phyloP scores from a whole-genome alignment of 2,113 vertebrate species.

The Calonectris borealis region DNA sequence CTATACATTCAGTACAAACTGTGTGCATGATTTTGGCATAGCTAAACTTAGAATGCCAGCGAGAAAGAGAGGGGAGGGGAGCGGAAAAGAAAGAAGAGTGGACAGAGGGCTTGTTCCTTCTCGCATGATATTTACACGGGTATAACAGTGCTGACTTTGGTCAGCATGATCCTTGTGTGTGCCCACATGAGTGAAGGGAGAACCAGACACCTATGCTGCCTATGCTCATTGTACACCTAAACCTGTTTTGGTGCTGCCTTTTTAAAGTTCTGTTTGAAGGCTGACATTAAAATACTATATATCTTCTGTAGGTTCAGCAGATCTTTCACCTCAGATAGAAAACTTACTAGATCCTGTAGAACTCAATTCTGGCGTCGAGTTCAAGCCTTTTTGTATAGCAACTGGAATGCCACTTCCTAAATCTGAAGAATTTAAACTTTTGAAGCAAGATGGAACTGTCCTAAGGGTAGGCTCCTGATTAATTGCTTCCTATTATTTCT shows the following conservation, averaged over 20 bases:
- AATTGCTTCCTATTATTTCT: background rate
- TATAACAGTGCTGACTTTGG: background rate
- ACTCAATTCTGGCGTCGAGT: constrained; percentile 75
- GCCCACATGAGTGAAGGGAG: background rate
- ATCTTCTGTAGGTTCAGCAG: constrained; percentile 61
- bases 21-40: background rate
- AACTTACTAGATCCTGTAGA: constrained; percentile 73
- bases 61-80: background rate
- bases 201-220: background rate
- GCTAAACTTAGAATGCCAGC: background rate
- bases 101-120: background rate
- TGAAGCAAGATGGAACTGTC: constrained; percentile 80
- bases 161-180: rapidly evolving
- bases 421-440: constrained; percentile 80
- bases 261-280: background rate
- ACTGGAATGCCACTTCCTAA: constrained; percentile 78
- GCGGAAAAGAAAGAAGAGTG: background rate
- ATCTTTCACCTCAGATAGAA: constrained; percentile 75
- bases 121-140: background rate
- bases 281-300: background rate
- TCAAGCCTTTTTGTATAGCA: constrained; percentile 78
- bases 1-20: background rate
- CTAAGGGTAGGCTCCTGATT: constrained; percentile 64
- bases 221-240: background rate
- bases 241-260: background rate